These are phyloP conservation scores for Phyllopteryx taeniolatus DNA, from an alignment of 2,113 vertebrate genomes.

Conservation along the genomic window DNA sequence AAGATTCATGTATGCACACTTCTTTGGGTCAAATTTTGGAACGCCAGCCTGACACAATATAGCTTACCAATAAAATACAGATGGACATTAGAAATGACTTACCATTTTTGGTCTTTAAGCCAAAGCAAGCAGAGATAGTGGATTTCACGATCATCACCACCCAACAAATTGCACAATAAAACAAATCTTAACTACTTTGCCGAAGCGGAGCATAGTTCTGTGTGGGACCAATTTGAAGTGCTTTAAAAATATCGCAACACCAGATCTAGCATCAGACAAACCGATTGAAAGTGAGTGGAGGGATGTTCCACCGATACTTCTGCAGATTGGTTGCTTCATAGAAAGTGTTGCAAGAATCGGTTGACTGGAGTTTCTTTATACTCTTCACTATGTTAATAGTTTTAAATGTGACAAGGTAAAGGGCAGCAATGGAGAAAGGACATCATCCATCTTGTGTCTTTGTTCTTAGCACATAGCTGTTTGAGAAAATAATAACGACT, in stretches of 20 bases:
- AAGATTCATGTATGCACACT: background rate
- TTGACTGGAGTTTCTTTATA: background rate
- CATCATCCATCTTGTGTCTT: background rate
- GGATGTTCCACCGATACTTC: background rate
- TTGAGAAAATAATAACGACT: background rate
- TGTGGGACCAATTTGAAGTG: background rate
- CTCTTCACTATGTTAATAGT: background rate
- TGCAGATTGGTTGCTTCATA: background rate
- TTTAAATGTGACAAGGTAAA: background rate
- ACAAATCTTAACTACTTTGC: background rate
- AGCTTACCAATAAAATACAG: background rate
- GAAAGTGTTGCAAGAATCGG: background rate
- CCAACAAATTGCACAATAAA: background rate
- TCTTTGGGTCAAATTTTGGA: background rate
- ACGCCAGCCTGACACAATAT: background rate
- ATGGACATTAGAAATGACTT: background rate
- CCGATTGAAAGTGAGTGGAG: background rate
- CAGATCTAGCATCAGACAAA: background rate
- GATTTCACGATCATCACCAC: background rate
- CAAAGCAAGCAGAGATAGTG: background rate
- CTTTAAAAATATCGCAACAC: too few species aligned
- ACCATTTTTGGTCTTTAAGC: background rate
- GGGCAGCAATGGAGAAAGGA: background rate
- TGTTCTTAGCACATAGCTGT: background rate
- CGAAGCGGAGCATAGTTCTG: background rate